phyloP scores from a whole-genome alignment of 2,888 invertebrate species.

The Teleogryllus oceanicus region DNA sequence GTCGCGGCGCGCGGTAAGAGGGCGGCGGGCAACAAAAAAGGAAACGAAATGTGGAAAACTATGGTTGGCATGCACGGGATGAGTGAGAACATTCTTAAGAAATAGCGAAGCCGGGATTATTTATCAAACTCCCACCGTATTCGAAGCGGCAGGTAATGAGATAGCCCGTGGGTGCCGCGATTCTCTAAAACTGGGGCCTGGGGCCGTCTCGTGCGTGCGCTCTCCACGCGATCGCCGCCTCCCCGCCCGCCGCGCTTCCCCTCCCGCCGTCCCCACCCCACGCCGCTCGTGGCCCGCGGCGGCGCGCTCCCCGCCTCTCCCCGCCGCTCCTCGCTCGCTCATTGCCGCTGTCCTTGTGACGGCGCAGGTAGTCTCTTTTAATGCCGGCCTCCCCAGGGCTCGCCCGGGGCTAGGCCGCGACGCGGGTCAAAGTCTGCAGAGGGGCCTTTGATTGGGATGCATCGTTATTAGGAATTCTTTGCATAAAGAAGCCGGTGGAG shows the following conservation, averaged over 20 bases:
- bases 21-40: not conserved
- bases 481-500: too few species aligned
- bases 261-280: not conserved
- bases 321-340: too few species aligned
- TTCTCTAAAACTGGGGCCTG: too few species aligned
- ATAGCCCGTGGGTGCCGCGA: not conserved
- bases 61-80: not conserved
- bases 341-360: too few species aligned
- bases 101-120: not conserved
- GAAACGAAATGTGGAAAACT: not conserved
- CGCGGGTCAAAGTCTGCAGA: too few species aligned
- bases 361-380: too few species aligned
- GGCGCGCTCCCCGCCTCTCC: too few species aligned
- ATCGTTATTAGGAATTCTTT: too few species aligned
- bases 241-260: not conserved
- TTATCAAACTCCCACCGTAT: constrained; percentile 3
- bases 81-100: constrained; percentile 11
- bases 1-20: too few species aligned
- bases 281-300: not conserved
- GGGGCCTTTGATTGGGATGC: too few species aligned
- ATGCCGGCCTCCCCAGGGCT: too few species aligned
- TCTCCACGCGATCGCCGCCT: not conserved
- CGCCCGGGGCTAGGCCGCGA: too few species aligned
- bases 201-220: not conserved
- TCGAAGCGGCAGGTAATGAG: not conserved